Base-by-base conservation (phyloP, 2,888 invertebrate species). In the Digitonthophagus gazella region DNA sequence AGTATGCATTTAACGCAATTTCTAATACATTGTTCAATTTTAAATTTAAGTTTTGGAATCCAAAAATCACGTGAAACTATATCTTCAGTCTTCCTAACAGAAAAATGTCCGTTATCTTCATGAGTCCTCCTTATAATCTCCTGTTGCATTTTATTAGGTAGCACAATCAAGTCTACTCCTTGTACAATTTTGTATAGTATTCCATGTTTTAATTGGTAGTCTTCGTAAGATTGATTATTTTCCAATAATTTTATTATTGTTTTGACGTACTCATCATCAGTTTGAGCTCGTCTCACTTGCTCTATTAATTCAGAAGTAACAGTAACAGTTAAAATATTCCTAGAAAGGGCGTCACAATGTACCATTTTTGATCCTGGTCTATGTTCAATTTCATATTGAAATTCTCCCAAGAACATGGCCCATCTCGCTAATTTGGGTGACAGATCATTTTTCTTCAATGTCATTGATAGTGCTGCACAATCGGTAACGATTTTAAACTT, bases 121-220 rank as follows among this genome's bases (percentile, higher is more conserved):
- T 82, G 81, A 0, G 73, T 73, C 14, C 69, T 75, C 22, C 72
- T 73, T 3, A 82, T 80, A 0, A 82, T 75, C 67, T 81, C 78
- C 3, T 64, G 69, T 68, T 79, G 75, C 78, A 83, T 78, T 6
- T 19, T 16, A 14, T 72, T 75, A 0, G 82, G 81, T 18, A 81
- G 75, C 0, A 73, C 75, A 56, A 74, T n/a, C 20, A 75, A 58
- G 54, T 73, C 71, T 67, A n/a, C 18, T n/a, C 64, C 69, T 14
- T 67, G 28, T 14, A 28, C 69, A 67, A 68, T 70, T 5, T 74
- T 75, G 58, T 75, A 77, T 3, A 78, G 55, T 58, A 78, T 57
- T 22, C 69, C 73, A 65, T 72, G 65, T 67, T 71, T 69, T 18
- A 73, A 11, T n/a, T 67, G 15, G 65, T 71, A 74, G 28, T 75